Evolutionary conservation across 2,113 vertebrate genomes (phyloP), one percentile per base, ranked within the genome.

Genomic region (Colaptes auratus): DNA sequence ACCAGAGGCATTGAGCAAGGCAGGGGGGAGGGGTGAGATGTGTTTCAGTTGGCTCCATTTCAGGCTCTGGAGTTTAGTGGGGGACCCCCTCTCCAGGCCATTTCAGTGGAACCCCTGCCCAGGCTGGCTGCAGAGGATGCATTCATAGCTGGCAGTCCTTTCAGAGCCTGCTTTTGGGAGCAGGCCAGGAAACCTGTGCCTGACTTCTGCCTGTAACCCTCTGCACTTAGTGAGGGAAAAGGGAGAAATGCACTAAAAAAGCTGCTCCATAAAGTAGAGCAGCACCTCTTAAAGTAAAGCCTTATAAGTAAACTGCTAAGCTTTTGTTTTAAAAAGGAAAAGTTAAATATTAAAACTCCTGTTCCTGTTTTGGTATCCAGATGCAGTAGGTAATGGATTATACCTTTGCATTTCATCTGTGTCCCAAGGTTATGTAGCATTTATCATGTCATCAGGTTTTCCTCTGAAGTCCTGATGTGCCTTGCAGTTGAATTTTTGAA

Each of bases 281-380:
- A 10, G 19, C 72, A 87, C 63, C 88, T 95, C 80, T 90, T 93
- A 84, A 95, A 81, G 53, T 64, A 84, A 95, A 91, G 63, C 60
- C 53, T 77, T 81, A 39, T 5, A 61, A 90, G 75, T 56, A 25
- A 87, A 82, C 52, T 55, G 25, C 70, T 92, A 80, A 95, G 56
- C 36, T 83, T 89, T 65, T 71, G 39, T 23, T 75, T 69, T 18
- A 18, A 64, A 81, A 80, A 28, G 6, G 46, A 28, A 19, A 64
- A 24, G 3, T 10, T 27, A 7, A 30, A 30, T 70, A 55, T 78
- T 50, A 21, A 50, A 85, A 64, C 27, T 4, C 6, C 11, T 52
- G 3, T 73, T 4, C 6, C 11, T 52, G 3, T 73, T 91, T 82
- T 21, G 31, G 2, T 63, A 80, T 89, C 33, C 35, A 3, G 2